Base-by-base conservation (phyloP, 2,797 vertebrate genomes). In the Gephyroberyx darwinii region DNA sequence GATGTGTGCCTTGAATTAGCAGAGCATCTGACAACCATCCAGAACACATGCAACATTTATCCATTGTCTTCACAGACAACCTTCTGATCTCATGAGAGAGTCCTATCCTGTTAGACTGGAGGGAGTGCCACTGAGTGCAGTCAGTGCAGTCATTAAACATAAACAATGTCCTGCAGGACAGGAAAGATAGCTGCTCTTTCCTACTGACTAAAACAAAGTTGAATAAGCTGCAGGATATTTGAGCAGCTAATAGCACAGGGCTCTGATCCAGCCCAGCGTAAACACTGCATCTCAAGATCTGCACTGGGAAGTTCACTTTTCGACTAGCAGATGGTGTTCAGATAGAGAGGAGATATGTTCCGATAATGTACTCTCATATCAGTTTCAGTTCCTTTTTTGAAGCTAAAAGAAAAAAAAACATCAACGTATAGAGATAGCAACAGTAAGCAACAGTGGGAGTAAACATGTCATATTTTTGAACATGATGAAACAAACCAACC, bases 141-240 rank as follows among this genome's bases (percentile, higher is more conserved):
- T 83, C 73, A 63, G 6, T 33, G 69, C 59, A 72, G 81, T 91
- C 89, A 88, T 92, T 89, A 91, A 90, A 92, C 84, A 90, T 92
- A 91, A 92, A 93, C 91, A 92, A 91, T 91, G 89, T 88, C 80
- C 77, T 88, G 88, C 71, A 87, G 80, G 84, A 91, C 82, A 86
- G 88, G 84, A 90, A 84, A 80, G 91, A 88, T 86, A 75, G 82
- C 88, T 89, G 84, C 81, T 85, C 69, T 74, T 84, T 84, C 78
- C 75, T 76, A 73, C 65, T 12, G 19, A 53, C 64, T 75, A 68
- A 84, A 74, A 80, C 69, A 76, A 66, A 74, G 75, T 69, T 54
- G 62, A 82, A 68, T 58, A 71, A 81, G 70, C 86, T 78, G 80
- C 72, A 79, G 76, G 85, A 83, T 88, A 90, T 91, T 90, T 91